These are phyloP conservation scores for Paralinhomoeus sp. DNA, from an alignment of 2,888 invertebrate genomes.

Conservation along the genomic window DNA sequence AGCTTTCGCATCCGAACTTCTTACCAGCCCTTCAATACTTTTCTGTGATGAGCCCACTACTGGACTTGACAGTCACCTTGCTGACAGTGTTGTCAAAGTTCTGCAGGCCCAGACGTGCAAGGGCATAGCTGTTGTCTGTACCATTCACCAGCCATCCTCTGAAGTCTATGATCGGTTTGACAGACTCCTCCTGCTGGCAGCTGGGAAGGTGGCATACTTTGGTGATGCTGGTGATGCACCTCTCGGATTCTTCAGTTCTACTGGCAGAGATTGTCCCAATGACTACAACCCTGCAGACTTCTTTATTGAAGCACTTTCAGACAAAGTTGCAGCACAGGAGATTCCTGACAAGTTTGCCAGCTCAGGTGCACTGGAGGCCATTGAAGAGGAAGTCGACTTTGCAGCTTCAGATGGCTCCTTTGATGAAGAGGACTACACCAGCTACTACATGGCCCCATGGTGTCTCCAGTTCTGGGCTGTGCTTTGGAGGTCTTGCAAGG, in stretches of 20 bases:
- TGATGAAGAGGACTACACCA: slow-evolving; percentile 40
- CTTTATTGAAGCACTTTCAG: slow-evolving; percentile 64
- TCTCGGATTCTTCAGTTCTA: slow-evolving; percentile 11
- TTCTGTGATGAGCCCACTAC: slow-evolving; percentile 95
- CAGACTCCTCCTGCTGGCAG: slow-evolving; percentile 47
- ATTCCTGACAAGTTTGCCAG: background rate
- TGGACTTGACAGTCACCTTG: slow-evolving; percentile 87
- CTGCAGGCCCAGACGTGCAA: slow-evolving; percentile 19
- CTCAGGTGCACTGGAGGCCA: slow-evolving; percentile 48
- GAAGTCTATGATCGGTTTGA: slow-evolving; percentile 21
- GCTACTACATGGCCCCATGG: slow-evolving; percentile 54
- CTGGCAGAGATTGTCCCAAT: slow-evolving; percentile 3
- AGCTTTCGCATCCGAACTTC: slow-evolving; percentile 68
- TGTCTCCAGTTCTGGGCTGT: slow-evolving; percentile 62
- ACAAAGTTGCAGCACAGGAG: slow-evolving; percentile 16
- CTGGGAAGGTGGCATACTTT: slow-evolving; percentile 57
- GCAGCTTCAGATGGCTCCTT: too few relatives aligned
- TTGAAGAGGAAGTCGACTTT: background rate
- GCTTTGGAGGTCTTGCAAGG: slow-evolving; percentile 67
- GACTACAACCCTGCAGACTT: slow-evolving; percentile 87
- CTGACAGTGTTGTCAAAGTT: slow-evolving; percentile 65
- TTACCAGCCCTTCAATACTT: slow-evolving; percentile 44
- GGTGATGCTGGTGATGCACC: slow-evolving; percentile 31
- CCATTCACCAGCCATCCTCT: slow-evolving; percentile 24
- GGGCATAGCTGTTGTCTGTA: slow-evolving; percentile 19